Evolutionary conservation across 2,113 vertebrate genomes (phyloP).

Genomic region (Psittacus erithacus): DNA sequence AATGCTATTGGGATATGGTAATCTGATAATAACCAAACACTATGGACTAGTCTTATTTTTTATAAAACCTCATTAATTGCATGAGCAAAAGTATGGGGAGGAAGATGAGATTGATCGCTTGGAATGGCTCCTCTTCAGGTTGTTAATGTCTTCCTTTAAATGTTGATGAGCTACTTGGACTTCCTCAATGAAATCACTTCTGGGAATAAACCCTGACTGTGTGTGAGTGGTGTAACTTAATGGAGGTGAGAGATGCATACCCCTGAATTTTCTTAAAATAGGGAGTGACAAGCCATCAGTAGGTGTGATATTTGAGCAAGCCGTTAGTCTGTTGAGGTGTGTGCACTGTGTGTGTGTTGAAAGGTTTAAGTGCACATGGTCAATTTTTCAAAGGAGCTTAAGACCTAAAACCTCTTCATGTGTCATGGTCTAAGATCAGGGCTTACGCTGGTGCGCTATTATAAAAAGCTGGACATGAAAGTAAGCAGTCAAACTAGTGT

Average conservation of each 20-base stretch:
- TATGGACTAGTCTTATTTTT: not conserved
- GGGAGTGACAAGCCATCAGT: not conserved
- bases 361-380: not conserved
- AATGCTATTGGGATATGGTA: not conserved
- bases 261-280: not conserved
- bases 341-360: not conserved
- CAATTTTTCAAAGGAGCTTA: not conserved
- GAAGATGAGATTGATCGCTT: not conserved
- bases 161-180: not conserved
- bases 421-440: not conserved
- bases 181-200: not conserved
- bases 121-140: not conserved
- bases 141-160: conserved; percentile 2
- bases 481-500: not conserved
- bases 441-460: not conserved
- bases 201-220: not conserved
- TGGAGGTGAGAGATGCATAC: not conserved
- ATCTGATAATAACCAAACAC: not conserved
- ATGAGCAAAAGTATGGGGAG: not conserved
- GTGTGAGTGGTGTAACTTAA: not conserved
- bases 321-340: not conserved
- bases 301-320: not conserved
- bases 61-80: not conserved
- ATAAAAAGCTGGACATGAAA: not conserved
- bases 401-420: not conserved